phyloP scores from a whole-genome alignment of 2,797 vertebrate species.

The Pristis pectinata region DNA sequence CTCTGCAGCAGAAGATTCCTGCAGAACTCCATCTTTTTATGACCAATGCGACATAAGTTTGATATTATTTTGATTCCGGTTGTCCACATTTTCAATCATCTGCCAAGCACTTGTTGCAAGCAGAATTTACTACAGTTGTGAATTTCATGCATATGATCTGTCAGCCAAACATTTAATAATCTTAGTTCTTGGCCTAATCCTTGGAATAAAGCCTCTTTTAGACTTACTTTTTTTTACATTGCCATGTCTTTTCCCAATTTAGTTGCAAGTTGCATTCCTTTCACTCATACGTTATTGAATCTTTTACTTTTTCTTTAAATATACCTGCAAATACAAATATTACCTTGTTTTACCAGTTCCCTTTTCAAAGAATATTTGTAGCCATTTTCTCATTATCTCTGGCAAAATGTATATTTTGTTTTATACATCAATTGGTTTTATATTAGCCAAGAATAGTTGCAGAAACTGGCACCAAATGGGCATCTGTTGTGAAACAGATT shows the following conservation, averaged over 20 bases:
- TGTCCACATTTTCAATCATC: neutral
- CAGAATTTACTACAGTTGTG: neutral
- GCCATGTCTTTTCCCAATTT: too few relatives aligned
- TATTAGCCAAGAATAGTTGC: neutral
- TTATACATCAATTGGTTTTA: neutral
- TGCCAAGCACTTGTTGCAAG: neutral
- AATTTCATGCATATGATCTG: neutral
- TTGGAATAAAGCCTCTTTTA: neutral
- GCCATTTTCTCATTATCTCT: neutral
- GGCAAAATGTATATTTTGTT: neutral
- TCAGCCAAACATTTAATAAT: neutral
- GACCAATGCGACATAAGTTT: neutral
- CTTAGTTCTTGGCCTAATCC: neutral
- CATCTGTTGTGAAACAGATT: too few relatives aligned
- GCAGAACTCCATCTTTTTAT: neutral
- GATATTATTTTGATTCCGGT: neutral
- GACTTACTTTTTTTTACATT: neutral
- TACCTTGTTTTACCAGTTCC: neutral
- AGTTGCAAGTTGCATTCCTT: neutral
- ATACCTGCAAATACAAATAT: too few relatives aligned
- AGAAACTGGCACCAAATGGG: neutral
- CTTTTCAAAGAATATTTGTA: neutral
- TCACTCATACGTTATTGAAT: neutral
- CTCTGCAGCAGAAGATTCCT: neutral
- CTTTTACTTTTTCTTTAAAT: neutral